Base-by-base conservation (phyloP, 2,113 vertebrate genomes). In the Marmota flaviventris region DNA sequence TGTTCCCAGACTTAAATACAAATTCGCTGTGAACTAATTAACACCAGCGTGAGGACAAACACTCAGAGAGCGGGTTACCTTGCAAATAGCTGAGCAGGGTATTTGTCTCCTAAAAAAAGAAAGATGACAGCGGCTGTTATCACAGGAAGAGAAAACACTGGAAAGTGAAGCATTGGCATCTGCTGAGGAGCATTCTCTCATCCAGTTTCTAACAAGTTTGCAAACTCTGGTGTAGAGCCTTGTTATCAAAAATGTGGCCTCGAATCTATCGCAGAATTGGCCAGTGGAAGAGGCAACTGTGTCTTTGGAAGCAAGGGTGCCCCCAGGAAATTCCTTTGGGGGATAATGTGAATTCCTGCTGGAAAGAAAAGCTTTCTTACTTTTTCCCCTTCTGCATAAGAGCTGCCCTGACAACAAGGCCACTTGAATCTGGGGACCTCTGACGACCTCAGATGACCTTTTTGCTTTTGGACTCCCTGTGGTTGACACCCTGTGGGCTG, bases 21-120 rank as follows among this genome's bases (percentile, higher is more conserved):
- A 98, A 96, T 97, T 90, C 34, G 79, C 79, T 97, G 96, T 86
- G 94, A 98, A 97, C 95, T 98, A 98, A 98, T 98, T 98, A 97
- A 98, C 88, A 88, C 81, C 93, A 93, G 89, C 29, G 0, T 94
- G 91, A 98, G 75, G 78, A 73, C 85, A 96, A 97, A 92, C 67
- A 81, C 48, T 95, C 70, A 75, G 82, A 51, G 94, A 92, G 92
- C 48, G 51, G 45, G 45, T 93, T 96, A 97, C 97, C 93, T 97
- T 96, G 86, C 0, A 4, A 92, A 45, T 97, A 97, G 92, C 92
- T 82, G 72, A 65, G 45, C 84, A 75, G 93, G 53, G 32, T 96
- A 94, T 93, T 86, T 95, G 90, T 94, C 96, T 97, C 93, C 89
- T 97, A 95, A 97, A 96, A 95, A 70, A 81, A 53, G 89, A 97